A percentile compares a stretch with the other conserved stretches of the same genome.
Conservation (phyloP, 2,797 vertebrate genomes). For the Labroides dimidiatus region DNA sequence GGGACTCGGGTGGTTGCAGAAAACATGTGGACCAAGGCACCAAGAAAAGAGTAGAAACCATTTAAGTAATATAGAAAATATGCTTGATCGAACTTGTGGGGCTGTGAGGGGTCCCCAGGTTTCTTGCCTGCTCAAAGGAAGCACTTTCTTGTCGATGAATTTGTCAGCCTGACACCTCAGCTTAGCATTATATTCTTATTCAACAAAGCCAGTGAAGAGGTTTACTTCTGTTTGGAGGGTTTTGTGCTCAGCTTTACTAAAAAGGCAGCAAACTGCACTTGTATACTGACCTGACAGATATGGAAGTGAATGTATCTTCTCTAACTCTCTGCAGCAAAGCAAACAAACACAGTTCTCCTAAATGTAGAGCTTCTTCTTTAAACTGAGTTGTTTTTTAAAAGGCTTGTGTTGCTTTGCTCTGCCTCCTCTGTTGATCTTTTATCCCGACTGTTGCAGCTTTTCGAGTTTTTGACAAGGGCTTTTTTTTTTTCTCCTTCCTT, state of each 20-base stretch:
- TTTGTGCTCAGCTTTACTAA: neutral
- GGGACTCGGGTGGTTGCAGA: too few relatives aligned
- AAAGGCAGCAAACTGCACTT: neutral
- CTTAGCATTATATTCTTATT: neutral
- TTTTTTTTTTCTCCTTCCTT: neutral
- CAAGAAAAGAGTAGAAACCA: too few relatives aligned
- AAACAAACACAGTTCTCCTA: conserved; percentile 1
- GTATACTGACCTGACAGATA: neutral
- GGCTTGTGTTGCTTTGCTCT: neutral
- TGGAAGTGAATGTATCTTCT: neutral
- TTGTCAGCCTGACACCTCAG: neutral
- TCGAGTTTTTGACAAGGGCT: neutral
- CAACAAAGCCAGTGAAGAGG: neutral
- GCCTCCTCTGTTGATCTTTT: neutral
- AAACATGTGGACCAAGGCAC: too few relatives aligned
- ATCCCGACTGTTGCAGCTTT: neutral
- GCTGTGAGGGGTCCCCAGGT: too few relatives aligned
- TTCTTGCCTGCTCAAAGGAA: too few relatives aligned
- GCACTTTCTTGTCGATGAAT: too few relatives aligned
- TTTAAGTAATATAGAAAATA: too few relatives aligned
- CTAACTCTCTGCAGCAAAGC: neutral
- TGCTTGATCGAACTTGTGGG: too few relatives aligned
- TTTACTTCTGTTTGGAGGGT: neutral
- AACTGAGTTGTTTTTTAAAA: conserved; percentile 1
- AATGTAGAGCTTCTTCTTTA: neutral